phyloP scores from a whole-genome alignment of 2,888 invertebrate species.

The Pyrgus malvae region DNA sequence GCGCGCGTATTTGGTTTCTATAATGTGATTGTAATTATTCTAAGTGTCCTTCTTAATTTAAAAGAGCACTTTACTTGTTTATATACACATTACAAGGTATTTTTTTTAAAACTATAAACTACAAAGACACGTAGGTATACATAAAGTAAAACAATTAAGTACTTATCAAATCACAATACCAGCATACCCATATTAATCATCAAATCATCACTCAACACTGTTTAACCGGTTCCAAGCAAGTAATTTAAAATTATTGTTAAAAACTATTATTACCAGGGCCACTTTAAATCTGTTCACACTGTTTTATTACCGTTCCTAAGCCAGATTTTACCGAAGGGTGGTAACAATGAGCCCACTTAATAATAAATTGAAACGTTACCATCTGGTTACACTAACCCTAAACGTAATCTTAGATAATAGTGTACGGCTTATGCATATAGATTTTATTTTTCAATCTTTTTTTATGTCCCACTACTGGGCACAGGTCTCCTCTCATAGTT shows the following conservation, averaged over 20 bases:
- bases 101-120: too few relatives aligned
- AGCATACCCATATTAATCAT: too few relatives aligned
- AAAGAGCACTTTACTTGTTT: too few relatives aligned
- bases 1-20: too few relatives aligned
- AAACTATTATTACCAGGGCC: not conserved
- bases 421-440: conserved; percentile 16
- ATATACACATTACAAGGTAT: not conserved
- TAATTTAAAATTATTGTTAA: conserved; percentile 4
- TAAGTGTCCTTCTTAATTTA: too few relatives aligned
- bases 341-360: conserved; percentile 27
- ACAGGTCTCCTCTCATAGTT: too few relatives aligned
- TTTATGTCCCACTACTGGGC: too few relatives aligned
- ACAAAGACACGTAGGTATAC: too few relatives aligned
- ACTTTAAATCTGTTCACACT: conserved; percentile 3
- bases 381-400: conserved; percentile 21
- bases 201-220: not conserved
- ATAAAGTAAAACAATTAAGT: too few relatives aligned
- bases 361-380: conserved; percentile 28
- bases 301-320: conserved; percentile 2
- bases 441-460: too few relatives aligned
- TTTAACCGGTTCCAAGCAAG: not conserved
- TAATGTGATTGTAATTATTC: too few relatives aligned
- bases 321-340: not conserved
- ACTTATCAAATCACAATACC: too few relatives aligned
- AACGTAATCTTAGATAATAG: not conserved